Base-by-base conservation (phyloP, 2,797 vertebrate species). In the Cyprinodon diabolis region DNA sequence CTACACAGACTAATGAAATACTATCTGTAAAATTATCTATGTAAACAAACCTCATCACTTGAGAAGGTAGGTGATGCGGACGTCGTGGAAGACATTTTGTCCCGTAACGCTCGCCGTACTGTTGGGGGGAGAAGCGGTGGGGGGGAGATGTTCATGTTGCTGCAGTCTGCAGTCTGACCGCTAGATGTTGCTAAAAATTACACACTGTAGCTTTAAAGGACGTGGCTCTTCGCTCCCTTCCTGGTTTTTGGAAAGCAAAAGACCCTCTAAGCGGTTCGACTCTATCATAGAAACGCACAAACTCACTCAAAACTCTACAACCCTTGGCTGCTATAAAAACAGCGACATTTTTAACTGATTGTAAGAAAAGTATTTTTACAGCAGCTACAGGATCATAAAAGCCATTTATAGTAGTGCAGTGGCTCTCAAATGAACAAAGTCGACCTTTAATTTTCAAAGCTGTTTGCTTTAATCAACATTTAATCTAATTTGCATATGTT, bases 331-430 rank as follows among this genome's bases (percentile, higher is more conserved):
- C 80, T 84, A 60, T 79, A 74, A 74, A 67, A 76, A 62, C 21
- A 6, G 14, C n/a, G 21, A 37, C 15, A 9, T 30, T 11, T 67
- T 7, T 49, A 51, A 52, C 15, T 66, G 14, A 1, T 69, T 75
- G 60, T 80, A 55, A 40, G 9, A 51, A 70, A 37, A 30, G 23
- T 67, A 0, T 87, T 88, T 86, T 86, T 79, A 76, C 83, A 86
- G 83, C 88, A 89, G 83, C 66, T 78, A 69, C 55, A 85, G 70
- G 83, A 87, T 84, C 75, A 80, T 43, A 81, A 85, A 86, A 86
- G 86, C 86, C 88, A 89, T 91, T 81, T 54, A 83, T 82, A 80
- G 63, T 82, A 72, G 75, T 62, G 65, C 83, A 79, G 68, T 70
- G 76, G 23, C 78, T 79, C 75, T 71, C 79, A 78, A 63, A 45